Base-by-base conservation (phyloP, 2,113 vertebrate species). In the Pollachius pollachius region DNA sequence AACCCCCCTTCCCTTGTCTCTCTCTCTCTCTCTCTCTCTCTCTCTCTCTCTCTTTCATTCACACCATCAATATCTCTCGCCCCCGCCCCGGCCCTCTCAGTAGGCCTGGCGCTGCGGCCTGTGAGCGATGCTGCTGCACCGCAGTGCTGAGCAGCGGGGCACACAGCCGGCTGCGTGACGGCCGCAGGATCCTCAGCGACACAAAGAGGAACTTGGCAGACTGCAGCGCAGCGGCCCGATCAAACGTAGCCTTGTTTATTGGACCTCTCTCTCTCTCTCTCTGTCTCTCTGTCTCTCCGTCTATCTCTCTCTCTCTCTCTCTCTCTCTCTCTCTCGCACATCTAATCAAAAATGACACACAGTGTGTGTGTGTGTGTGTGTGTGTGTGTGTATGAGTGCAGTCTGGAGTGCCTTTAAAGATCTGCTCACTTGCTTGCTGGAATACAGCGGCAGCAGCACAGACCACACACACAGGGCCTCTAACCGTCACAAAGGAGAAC, bases 161-260 rank as follows among this genome's bases (percentile, higher is more conserved):
- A 88, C 78, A 86, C 70, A 79, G 77, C 79, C 81, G 87, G 86
- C 89, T 89, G 78, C 69, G 76, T 70, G 85, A 85, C 78, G 83
- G 79, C 87, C 80, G 88, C 70, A 83, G 81, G 85, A 82, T 89
- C 85, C 80, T 84, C 74, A 54, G 79, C 62, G 64, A 88, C 81
- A 92, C 90, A 92, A 92, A 91, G 80, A 25, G 73, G 77, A 77
- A 84, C 84, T 90, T 91, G 90, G 89, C 89, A 85, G 79, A 82
- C 86, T 80, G 78, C 77, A 82, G 81, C 52, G 82, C 69, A 77
- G 83, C 75, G 79, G 86, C 74, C 73, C 74, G 82, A 89, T 90
- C 89, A 91, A 90, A 91, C 87, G 65, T 76, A 62, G 77, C 80
- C 71, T 41, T 86, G 85, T 85, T 91, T 89, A 88, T 87, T 90